Evolutionary conservation across 2,797 vertebrate species (phyloP).

Genomic region (Chanos chanos): DNA sequence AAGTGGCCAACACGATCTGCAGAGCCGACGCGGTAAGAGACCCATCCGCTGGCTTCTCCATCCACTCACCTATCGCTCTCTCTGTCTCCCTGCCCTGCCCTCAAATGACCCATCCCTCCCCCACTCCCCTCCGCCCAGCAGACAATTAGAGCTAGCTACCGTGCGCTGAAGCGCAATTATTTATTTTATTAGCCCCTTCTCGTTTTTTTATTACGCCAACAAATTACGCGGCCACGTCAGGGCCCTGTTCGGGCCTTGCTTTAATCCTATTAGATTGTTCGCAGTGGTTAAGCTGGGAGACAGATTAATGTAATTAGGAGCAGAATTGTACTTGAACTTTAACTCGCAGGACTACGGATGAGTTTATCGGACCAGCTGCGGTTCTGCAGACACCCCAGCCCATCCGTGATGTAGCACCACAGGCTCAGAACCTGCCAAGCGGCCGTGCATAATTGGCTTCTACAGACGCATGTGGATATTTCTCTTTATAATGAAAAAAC

Average conservation of each 20-base stretch:
- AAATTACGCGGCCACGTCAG: slow-evolving; percentile 40
- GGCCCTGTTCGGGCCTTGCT: slow-evolving; percentile 38
- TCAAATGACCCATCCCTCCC: slow-evolving; percentile 20
- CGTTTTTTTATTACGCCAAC: slow-evolving; percentile 42
- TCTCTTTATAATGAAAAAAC: slow-evolving; percentile 46
- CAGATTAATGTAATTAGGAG: slow-evolving; percentile 50
- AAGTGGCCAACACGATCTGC: slow-evolving; percentile 96
- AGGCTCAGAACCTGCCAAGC: slow-evolving; percentile 25
- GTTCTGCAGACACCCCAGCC: slow-evolving; percentile 30
- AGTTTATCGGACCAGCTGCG: slow-evolving; percentile 35
- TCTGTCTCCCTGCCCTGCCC: not conserved
- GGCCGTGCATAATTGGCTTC: slow-evolving; percentile 37
- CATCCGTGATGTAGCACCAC: slow-evolving; percentile 22
- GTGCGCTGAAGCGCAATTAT: slow-evolving; percentile 33
- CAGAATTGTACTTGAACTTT: slow-evolving; percentile 50
- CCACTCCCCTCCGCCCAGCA: slow-evolving; percentile 9
- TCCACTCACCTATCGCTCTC: not conserved
- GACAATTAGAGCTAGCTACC: not conserved
- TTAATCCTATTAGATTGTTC: slow-evolving; percentile 49
- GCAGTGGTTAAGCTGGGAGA: slow-evolving; percentile 45
- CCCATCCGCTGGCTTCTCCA: not conserved
- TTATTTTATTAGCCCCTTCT: slow-evolving; percentile 44
- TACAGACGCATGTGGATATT: slow-evolving; percentile 44
- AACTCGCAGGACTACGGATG: slow-evolving; percentile 37
- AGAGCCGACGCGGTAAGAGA: slow-evolving; percentile 90